A percentile compares a stretch with the other conserved stretches of the same genome.
Conservation (phyloP, 2,888 invertebrate genomes). For the Syrista parreyssii region DNA sequence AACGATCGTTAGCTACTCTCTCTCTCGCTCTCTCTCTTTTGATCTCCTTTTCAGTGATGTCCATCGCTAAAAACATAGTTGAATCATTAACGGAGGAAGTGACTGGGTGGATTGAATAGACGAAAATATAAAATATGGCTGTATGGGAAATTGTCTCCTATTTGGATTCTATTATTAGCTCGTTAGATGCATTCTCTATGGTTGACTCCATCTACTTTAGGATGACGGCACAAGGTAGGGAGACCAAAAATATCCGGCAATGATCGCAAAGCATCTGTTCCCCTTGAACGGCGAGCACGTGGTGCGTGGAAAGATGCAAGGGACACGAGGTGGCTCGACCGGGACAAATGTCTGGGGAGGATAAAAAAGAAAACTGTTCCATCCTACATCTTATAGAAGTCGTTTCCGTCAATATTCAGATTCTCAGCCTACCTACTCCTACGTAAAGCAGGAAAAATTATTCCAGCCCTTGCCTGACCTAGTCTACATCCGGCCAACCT, state of each 20-base stretch:
- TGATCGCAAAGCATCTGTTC: constrained; percentile 36
- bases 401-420: not conserved
- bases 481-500: not conserved
- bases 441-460: too few species aligned
- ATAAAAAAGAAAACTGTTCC: not conserved
- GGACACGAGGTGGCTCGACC: not conserved
- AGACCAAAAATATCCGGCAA: constrained; percentile 31
- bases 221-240: not conserved
- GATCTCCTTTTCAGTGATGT: not conserved
- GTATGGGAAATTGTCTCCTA: not conserved
- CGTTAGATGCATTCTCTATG: not conserved
- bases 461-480: not conserved
- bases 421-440: not conserved
- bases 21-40: too few species aligned
- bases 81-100: not conserved
- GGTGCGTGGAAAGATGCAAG: constrained; percentile 12
- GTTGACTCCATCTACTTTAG: not conserved
- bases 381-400: not conserved
- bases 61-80: not conserved
- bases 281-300: constrained; percentile 22
- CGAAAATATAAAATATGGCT: not conserved
- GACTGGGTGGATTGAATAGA: not conserved
- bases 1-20: not conserved
- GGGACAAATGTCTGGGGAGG: not conserved
- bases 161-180: constrained; percentile 1